Conservation (phyloP, 2,113 vertebrate species). For the Leptodactylus fuscus region DNA sequence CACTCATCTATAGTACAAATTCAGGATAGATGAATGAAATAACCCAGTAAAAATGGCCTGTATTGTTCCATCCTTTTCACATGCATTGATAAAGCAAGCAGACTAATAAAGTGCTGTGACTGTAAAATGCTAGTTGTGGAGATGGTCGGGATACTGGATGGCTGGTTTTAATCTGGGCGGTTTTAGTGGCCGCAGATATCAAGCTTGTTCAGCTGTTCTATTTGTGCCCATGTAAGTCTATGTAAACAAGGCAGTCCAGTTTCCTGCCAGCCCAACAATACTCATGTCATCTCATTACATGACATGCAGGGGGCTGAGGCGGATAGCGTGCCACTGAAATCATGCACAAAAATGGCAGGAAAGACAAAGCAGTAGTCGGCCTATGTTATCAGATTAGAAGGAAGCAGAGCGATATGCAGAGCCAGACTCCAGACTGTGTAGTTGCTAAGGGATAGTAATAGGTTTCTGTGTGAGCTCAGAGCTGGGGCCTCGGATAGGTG, state of each 20-base stretch:
- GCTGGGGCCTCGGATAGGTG: background rate
- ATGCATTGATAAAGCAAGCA: background rate
- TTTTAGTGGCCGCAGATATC: slow-evolving; percentile 24
- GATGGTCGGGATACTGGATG: background rate
- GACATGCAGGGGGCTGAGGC: background rate
- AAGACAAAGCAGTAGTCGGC: background rate
- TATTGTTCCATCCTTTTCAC: background rate
- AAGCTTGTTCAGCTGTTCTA: slow-evolving; percentile 50
- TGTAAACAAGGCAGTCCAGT: background rate
- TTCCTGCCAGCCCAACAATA: slow-evolving; percentile 33
- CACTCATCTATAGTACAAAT: too few relatives aligned
- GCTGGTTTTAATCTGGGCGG: slow-evolving; percentile 23
- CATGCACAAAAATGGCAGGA: background rate
- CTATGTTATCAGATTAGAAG: background rate
- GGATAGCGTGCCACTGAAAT: background rate
- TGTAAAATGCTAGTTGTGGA: background rate
- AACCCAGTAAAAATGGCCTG: too few relatives aligned
- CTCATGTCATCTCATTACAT: slow-evolving; percentile 7
- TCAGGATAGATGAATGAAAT: too few relatives aligned
- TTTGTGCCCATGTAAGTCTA: slow-evolving; percentile 7
- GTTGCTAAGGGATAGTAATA: background rate
- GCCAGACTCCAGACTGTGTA: background rate
- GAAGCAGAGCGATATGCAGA: slow-evolving; percentile 4
- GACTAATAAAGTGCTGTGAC: background rate
- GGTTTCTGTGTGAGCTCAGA: background rate